phyloP scores from a whole-genome alignment of 1,140 invertebrate genomes.

The Cotesia glomerata region DNA sequence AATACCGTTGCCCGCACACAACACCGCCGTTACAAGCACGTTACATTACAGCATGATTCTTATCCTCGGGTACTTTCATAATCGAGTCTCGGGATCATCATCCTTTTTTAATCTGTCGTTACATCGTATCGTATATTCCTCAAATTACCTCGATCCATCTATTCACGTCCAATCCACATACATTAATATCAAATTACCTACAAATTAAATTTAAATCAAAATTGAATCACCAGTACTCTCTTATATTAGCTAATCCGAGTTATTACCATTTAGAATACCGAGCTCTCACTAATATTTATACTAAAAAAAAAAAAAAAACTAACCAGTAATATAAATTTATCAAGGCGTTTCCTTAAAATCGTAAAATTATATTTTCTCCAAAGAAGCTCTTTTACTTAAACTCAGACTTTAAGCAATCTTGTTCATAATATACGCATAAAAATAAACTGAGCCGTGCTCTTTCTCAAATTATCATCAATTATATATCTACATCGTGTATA shows the following conservation, averaged over 20 bases:
- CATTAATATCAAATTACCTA: too few relatives aligned
- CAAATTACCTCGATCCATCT: background rate
- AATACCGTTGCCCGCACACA: constrained; percentile 48
- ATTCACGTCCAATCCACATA: background rate
- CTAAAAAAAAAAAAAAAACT: background rate
- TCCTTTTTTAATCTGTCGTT: background rate
- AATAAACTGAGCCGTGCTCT: constrained; percentile 10
- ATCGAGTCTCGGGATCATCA: constrained; percentile 11
- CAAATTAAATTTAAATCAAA: too few relatives aligned
- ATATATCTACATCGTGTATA: background rate
- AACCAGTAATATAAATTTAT: background rate
- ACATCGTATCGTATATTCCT: background rate
- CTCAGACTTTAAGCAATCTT: background rate
- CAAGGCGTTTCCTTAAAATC: constrained; percentile 17
- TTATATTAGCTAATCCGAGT: too few relatives aligned
- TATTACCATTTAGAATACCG: too few relatives aligned
- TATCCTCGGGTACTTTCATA: constrained; percentile 37
- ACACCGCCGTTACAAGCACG: constrained; percentile 39
- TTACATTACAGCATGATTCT: constrained; percentile 43
- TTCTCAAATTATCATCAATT: constrained; percentile 5
- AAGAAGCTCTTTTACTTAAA: background rate
- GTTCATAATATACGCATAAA: constrained; percentile 22
- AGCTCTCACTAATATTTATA: background rate
- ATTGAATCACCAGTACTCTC: too few relatives aligned
- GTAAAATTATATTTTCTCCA: constrained; percentile 14